Percentiles rank a stretch among this genome's conserved stretches.
Conservation (phyloP, 2,888 invertebrate species). For the Beris morrisii region DNA sequence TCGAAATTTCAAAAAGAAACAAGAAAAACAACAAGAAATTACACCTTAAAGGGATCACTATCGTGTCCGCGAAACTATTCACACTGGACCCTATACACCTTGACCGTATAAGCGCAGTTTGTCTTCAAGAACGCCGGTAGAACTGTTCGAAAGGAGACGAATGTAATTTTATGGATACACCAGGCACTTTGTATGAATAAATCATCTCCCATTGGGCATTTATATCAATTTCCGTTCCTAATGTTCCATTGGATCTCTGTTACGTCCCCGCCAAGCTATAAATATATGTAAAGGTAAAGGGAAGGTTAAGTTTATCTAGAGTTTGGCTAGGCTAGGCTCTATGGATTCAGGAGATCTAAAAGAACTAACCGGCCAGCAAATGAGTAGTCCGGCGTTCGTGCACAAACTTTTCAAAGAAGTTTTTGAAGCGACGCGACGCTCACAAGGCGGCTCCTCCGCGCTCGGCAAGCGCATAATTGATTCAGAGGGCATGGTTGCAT, state of each 20-base stretch:
- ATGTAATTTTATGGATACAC: background rate
- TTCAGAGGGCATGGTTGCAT: background rate
- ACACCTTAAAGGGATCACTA: too few relatives aligned
- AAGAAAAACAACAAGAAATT: too few relatives aligned
- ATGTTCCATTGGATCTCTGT: conserved; percentile 8
- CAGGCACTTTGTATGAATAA: conserved; percentile 18
- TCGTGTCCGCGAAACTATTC: too few relatives aligned
- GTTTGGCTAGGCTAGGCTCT: background rate
- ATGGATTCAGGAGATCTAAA: background rate
- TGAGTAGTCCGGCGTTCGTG: too few relatives aligned
- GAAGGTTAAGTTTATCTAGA: background rate
- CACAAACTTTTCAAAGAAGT: too few relatives aligned
- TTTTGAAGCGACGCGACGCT: too few relatives aligned
- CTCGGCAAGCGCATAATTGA: too few relatives aligned
- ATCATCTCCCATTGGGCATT: conserved; percentile 16
- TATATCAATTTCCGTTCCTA: conserved; percentile 23
- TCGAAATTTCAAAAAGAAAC: too few relatives aligned
- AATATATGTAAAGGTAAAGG: background rate
- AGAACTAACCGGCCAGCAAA: too few relatives aligned
- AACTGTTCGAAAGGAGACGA: background rate
- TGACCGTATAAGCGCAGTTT: background rate
- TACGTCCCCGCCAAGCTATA: background rate
- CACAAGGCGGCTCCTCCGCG: too few relatives aligned
- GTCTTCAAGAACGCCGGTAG: conserved; percentile 1
- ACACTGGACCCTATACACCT: too few relatives aligned